Base-by-base conservation (phyloP, 2,797 vertebrate species). In the Neosalanx taihuensis region DNA sequence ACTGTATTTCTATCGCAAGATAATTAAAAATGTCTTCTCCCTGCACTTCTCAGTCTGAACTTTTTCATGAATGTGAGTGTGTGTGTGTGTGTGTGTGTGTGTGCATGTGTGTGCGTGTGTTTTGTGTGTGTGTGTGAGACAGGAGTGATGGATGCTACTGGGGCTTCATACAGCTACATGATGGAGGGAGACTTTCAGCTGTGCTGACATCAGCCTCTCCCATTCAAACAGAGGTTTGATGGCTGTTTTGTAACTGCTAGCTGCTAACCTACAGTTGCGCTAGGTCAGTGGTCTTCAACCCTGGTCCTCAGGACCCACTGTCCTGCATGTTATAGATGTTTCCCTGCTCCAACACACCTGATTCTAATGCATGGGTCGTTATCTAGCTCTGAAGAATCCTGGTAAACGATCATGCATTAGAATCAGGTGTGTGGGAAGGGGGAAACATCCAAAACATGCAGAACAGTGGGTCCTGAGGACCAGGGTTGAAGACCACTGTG, bases 141-240 rank as follows among this genome's bases (percentile, higher is more conserved):
- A 79, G 78, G 79, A 84, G 87, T 89, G 91, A 92, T 90, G 89
- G 89, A 91, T 90, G 88, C 85, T 82, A 85, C 86, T 69, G 79
- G 70, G 82, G 80, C 83, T 84, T 87, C 87, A 78, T 84, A 80
- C 76, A 85, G 88, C 88, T 88, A 86, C 85, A 87, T 88, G 91
- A 92, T 89, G 84, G 89, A 90, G 86, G 79, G 84, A 89, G 87
- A 89, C 77, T 85, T 87, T 90, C 84, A 88, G 85, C 85, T 81
- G 86, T 77, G 90, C 91, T 91, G 90, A 92, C 91, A 92, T 89
- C 87, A 90, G 89, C 88, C 41, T 85, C 83, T 85, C 81, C 84
- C 70, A 72, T 84, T 88, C 85, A 86, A 85, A 81, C 82, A 49
- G 85, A 88, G 89, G 90, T 88, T 88, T 86, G 86, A 89, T 85